Percentiles rank a stretch among this genome's conserved stretches.
Evolutionary conservation across 2,888 invertebrate genomes (phyloP).

Genomic region (Dryomyza anilis): DNA sequence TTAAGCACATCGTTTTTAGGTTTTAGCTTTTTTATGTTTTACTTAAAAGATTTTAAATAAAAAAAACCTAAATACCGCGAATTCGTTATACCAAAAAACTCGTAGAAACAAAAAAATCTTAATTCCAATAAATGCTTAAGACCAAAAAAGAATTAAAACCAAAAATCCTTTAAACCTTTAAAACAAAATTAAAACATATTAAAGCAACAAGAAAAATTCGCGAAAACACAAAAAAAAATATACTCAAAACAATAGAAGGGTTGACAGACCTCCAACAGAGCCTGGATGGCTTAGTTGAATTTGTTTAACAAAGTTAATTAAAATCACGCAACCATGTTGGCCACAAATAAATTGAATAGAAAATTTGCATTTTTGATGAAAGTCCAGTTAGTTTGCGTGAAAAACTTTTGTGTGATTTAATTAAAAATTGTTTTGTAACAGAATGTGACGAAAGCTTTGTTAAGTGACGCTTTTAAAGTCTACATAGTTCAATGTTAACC

Average conservation of each 20-base stretch:
- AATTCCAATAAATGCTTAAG: too few relatives aligned
- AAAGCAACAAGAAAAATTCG: background rate
- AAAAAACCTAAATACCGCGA: too few relatives aligned
- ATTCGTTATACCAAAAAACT: too few relatives aligned
- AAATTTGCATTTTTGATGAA: constrained; percentile 4
- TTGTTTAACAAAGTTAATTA: constrained; percentile 4
- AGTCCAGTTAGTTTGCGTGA: background rate
- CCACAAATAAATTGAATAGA: constrained; percentile 1
- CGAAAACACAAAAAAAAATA: background rate
- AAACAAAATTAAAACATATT: too few relatives aligned
- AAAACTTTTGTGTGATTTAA: background rate
- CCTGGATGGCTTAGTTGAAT: background rate
- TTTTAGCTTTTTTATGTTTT: too few relatives aligned
- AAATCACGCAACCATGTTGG: background rate
- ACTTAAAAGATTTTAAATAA: too few relatives aligned
- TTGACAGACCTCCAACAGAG: background rate
- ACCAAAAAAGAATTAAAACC: too few relatives aligned
- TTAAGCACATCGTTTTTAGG: too few relatives aligned
- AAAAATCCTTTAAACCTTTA: too few relatives aligned
- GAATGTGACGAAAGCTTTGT: background rate
- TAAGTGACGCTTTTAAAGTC: too few relatives aligned
- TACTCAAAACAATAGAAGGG: background rate
- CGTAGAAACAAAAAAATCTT: too few relatives aligned
- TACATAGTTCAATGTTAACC: too few relatives aligned
- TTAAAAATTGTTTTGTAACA: background rate